These are phyloP conservation scores for Pangasius sanitwongsei DNA, from an alignment of 2,797 vertebrate species.

Conservation along the genomic window DNA sequence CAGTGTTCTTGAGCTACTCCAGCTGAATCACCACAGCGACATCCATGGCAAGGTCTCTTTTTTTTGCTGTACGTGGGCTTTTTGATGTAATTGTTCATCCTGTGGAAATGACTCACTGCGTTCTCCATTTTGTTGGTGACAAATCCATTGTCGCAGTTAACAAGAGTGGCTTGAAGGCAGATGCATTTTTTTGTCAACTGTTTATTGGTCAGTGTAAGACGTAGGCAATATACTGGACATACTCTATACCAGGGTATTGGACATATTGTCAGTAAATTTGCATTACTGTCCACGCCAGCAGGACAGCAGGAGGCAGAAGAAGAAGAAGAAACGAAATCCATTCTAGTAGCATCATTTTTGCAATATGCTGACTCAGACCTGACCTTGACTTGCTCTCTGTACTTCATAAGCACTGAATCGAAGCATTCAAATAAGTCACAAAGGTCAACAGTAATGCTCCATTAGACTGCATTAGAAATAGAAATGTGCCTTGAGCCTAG, in stretches of 20 bases:
- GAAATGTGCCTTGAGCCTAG: background rate
- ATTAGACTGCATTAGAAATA: background rate
- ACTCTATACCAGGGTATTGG: background rate
- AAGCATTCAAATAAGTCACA: background rate
- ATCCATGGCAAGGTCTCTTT: constrained; percentile 19
- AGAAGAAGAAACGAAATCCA: background rate
- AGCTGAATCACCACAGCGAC: constrained; percentile 36
- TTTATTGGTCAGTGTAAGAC: background rate
- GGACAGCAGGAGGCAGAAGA: background rate
- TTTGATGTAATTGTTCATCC: constrained; percentile 48
- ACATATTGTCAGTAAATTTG: background rate
- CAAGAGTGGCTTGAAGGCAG: background rate
- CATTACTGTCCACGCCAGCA: background rate
- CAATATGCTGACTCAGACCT: constrained; percentile 2
- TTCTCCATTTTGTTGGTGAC: constrained; percentile 31
- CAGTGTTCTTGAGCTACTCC: constrained; percentile 28
- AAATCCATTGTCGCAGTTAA: constrained; percentile 34
- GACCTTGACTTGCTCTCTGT: constrained; percentile 14
- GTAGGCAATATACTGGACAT: background rate
- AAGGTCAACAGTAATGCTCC: background rate
- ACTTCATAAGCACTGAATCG: background rate
- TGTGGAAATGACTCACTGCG: constrained; percentile 45
- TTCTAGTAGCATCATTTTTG: background rate
- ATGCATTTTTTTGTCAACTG: background rate
- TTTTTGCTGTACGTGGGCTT: constrained; percentile 37